Evolutionary conservation across 1,140 invertebrate species (phyloP).

Genomic region (Euwallacea fornicatus): DNA sequence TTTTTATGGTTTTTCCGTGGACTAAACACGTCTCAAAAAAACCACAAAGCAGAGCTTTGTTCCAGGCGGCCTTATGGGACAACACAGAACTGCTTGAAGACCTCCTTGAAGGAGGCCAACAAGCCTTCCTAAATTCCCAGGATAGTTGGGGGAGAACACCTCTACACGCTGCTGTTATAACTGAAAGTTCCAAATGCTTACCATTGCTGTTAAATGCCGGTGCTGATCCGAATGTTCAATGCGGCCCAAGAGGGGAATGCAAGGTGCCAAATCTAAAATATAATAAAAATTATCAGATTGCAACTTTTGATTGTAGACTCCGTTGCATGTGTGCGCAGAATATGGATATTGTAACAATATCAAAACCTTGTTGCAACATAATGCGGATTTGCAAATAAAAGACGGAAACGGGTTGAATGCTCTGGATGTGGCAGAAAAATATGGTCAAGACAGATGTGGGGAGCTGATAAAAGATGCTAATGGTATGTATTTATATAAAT

Average conservation of each 20-base stretch:
- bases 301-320: conserved; percentile 60
- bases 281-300: conserved; percentile 7
- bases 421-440: conserved; percentile 74
- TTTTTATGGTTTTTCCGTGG: too few species aligned
- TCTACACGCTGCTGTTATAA: conserved; percentile 85
- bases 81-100: conserved; percentile 85
- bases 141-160: conserved; percentile 80
- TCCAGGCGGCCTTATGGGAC: conserved; percentile 85
- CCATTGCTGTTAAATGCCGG: conserved; percentile 72
- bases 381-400: conserved; percentile 65
- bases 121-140: conserved; percentile 68
- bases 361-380: conserved; percentile 65
- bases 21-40: neutral
- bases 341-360: conserved; percentile 76
- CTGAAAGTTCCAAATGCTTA: conserved; percentile 79
- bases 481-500: conserved; percentile 57
- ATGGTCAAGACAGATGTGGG: conserved; percentile 67
- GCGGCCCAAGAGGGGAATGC: conserved; percentile 65
- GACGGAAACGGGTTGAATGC: conserved; percentile 72
- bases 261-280: conserved; percentile 51
- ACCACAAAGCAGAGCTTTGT: conserved; percentile 36
- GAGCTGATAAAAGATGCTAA: conserved; percentile 68
- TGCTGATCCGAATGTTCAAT: conserved; percentile 71
- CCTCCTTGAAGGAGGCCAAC: conserved; percentile 72
- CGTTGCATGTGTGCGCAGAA: conserved; percentile 80